A percentile compares a stretch with the other conserved stretches of the same genome.
These are phyloP conservation scores for Tyria jacobaeae DNA, from an alignment of 2,888 invertebrate species.

Conservation along the genomic window DNA sequence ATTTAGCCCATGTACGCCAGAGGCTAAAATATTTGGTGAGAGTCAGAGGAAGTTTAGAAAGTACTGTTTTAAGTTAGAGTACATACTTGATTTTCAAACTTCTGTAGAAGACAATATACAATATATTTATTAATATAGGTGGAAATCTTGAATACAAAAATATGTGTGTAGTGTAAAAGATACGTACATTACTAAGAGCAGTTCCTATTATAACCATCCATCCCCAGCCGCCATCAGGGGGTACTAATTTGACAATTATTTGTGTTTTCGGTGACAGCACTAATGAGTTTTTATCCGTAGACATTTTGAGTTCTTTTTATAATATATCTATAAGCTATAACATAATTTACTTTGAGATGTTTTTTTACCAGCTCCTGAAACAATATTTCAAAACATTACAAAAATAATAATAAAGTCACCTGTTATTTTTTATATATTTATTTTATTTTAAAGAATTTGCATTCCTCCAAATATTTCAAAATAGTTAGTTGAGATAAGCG, in stretches of 20 bases:
- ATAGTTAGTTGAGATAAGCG: no score
- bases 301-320: slow-evolving; percentile 48
- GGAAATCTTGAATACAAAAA: no score
- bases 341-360: slow-evolving; percentile 32
- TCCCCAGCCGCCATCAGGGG: slow-evolving; percentile 92
- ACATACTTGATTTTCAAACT: no score
- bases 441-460: no score
- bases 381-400: slow-evolving; percentile 17
- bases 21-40: not conserved
- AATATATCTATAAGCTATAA: slow-evolving; percentile 29
- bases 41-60: not conserved
- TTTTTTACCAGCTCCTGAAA: slow-evolving; percentile 30
- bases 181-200: slow-evolving; percentile 89
- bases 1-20: not conserved
- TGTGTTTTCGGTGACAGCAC: slow-evolving; percentile 56
- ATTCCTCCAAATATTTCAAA: no score
- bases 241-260: slow-evolving; percentile 73
- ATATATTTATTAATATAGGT: not conserved
- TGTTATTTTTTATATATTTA: no score
- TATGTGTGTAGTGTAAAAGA: not conserved
- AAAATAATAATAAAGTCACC: not conserved
- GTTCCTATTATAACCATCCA: slow-evolving; percentile 90
- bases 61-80: no score
- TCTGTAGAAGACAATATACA: no score
- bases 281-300: slow-evolving; percentile 64